phyloP scores from a whole-genome alignment of 2,888 invertebrate genomes.

The Aromia moschata region DNA sequence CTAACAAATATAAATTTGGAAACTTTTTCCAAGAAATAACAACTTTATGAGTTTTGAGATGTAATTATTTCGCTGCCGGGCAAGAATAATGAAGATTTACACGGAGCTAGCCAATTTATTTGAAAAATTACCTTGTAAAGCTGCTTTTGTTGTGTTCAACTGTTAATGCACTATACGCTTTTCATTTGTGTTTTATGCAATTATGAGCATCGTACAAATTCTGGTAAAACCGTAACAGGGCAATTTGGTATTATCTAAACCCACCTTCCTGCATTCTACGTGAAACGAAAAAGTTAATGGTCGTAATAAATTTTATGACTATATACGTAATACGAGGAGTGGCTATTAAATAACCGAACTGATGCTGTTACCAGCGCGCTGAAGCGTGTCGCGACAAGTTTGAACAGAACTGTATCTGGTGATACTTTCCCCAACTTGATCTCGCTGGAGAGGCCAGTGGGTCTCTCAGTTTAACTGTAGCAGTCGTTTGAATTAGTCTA shows the following conservation, averaged over 20 bases:
- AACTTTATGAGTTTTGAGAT: slow-evolving; percentile 7
- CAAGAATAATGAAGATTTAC: slow-evolving; percentile 14
- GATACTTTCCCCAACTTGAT: no score
- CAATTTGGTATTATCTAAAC: neutral
- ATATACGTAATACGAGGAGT: no score
- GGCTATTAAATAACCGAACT: no score
- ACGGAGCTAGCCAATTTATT: slow-evolving; percentile 7
- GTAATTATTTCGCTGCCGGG: slow-evolving; percentile 9
- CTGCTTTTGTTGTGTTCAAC: slow-evolving; percentile 1
- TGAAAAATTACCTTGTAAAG: slow-evolving; percentile 7
- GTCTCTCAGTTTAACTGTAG: no score
- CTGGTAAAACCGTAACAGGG: neutral
- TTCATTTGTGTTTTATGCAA: slow-evolving; percentile 4
- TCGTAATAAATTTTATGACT: neutral
- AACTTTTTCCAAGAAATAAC: slow-evolving; percentile 18
- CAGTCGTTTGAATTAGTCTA: no score
- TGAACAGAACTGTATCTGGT: no score
- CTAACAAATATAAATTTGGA: slow-evolving; percentile 40
- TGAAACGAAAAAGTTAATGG: neutral
- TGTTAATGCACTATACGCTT: neutral
- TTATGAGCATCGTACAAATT: neutral
- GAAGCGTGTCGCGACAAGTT: no score
- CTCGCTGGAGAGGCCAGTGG: no score
- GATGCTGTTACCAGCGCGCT: no score
- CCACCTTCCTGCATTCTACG: neutral